phyloP scores from a whole-genome alignment of 1,140 invertebrate genomes.

The Pseudomyrmex pallidus region DNA sequence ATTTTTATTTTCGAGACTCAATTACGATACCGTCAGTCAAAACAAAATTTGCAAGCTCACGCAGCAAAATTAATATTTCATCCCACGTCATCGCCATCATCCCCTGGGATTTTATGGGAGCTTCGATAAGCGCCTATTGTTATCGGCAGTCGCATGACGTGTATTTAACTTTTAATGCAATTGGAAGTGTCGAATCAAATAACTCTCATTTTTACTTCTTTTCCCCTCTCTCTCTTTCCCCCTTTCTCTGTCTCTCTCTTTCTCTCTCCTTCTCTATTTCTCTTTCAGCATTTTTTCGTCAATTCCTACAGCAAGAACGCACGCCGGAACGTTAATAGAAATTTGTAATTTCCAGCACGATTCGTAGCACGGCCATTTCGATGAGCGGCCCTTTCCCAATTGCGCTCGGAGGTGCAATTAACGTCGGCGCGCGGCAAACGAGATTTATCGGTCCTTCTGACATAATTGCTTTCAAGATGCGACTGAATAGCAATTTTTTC shows the following conservation, averaged over 20 bases:
- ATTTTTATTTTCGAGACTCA: slow-evolving; percentile 24
- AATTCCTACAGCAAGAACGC: slow-evolving; percentile 30
- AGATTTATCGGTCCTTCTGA: slow-evolving; percentile 69
- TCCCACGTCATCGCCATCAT: slow-evolving; percentile 34
- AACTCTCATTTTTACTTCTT: slow-evolving; percentile 9
- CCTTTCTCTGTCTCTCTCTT: not conserved
- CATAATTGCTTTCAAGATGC: slow-evolving; percentile 71
- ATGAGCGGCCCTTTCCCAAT: slow-evolving; percentile 29
- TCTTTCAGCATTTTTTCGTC: slow-evolving; percentile 2
- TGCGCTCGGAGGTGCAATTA: slow-evolving; percentile 68
- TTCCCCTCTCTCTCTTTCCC: not conserved
- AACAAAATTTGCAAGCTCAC: slow-evolving; percentile 46
- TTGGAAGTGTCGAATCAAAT: slow-evolving; percentile 48
- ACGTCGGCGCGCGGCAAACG: slow-evolving; percentile 69
- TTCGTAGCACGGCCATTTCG: slow-evolving; percentile 50
- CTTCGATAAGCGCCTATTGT: slow-evolving; percentile 57
- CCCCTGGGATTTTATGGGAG: slow-evolving; percentile 44
- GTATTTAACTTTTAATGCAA: slow-evolving; percentile 74
- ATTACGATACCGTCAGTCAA: slow-evolving; percentile 35
- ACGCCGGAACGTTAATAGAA: slow-evolving; percentile 63
- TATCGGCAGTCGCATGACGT: slow-evolving; percentile 57
- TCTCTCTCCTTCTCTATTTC: not conserved
- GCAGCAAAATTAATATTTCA: slow-evolving; percentile 55
- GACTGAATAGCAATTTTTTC: slow-evolving; percentile 42
- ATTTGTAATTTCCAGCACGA: slow-evolving; percentile 61